Percentiles rank a stretch among this genome's conserved stretches.
Conservation (phyloP, 2,113 vertebrate genomes). For the Capreolus pygargus region DNA sequence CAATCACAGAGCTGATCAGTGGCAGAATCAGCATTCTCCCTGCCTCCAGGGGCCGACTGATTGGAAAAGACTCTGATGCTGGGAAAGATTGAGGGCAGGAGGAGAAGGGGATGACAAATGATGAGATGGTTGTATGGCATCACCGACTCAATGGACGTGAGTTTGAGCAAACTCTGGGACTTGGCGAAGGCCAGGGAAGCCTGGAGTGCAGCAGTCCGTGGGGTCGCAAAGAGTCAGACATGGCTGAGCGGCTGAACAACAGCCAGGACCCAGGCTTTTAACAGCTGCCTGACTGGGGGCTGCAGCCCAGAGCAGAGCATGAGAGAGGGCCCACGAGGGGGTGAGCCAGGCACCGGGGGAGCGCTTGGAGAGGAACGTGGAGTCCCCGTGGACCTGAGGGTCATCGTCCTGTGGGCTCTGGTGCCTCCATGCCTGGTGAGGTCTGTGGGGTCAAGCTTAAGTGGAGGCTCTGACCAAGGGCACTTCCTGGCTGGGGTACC, state of each 20-base stretch:
- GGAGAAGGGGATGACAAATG: neutral
- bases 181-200: neutral
- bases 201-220: neutral
- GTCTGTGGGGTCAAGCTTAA: neutral
- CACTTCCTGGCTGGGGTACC: neutral
- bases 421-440: neutral
- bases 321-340: accelerated
- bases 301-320: accelerated
- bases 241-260: neutral
- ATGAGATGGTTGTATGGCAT: neutral
- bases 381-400: neutral
- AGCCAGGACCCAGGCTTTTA: neutral
- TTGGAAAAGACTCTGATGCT: neutral
- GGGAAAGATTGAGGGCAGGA: neutral
- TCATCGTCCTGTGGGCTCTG: accelerated
- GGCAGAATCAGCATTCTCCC: neutral
- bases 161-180: neutral
- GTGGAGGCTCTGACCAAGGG: neutral
- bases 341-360: neutral
- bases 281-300: neutral
- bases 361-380: neutral
- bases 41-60: neutral
- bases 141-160: neutral
- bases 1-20: neutral
- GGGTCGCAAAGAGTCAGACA: neutral